Conservation (phyloP, 2,888 invertebrate species). For the Liopterus haemorrhoidalis region DNA sequence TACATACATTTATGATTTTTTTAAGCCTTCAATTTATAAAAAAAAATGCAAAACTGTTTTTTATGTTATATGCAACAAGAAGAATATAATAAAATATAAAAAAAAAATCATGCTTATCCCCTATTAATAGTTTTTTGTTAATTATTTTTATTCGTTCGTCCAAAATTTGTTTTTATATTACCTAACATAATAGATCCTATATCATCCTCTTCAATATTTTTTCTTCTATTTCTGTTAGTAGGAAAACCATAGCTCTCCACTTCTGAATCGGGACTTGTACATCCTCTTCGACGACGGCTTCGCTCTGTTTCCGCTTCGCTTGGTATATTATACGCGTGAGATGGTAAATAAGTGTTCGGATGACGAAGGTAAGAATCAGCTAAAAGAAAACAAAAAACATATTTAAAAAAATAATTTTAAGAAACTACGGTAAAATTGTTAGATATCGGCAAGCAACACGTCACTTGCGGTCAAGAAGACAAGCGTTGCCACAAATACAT, state of each 20-base stretch:
- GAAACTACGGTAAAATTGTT: too few relatives aligned
- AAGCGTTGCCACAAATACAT: too few relatives aligned
- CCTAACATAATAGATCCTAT: constrained; percentile 63
- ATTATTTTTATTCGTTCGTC: not conserved
- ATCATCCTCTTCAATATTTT: constrained; percentile 55
- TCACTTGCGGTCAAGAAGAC: too few relatives aligned
- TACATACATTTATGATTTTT: too few relatives aligned
- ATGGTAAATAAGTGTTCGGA: constrained; percentile 76
- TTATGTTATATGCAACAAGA: too few relatives aligned
- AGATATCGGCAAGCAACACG: too few relatives aligned
- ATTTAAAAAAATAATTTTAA: constrained; percentile 1
- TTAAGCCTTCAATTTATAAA: too few relatives aligned
- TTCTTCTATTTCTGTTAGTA: constrained; percentile 43
- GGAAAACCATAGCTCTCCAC: constrained; percentile 50
- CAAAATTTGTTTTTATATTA: constrained; percentile 32
- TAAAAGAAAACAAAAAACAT: constrained; percentile 28
- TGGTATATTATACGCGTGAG: constrained; percentile 57
- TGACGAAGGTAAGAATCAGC: constrained; percentile 69
- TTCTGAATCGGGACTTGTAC: constrained; percentile 42
- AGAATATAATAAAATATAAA: too few relatives aligned
- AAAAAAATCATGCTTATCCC: too few relatives aligned
- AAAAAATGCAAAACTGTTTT: too few relatives aligned
- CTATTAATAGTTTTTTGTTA: not conserved
- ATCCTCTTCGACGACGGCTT: constrained; percentile 33
- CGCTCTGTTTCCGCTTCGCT: constrained; percentile 58